A percentile compares a stretch with the other conserved stretches of the same genome.
These are phyloP conservation scores for Murina feae DNA, from an alignment of 2,113 vertebrate species.

Conservation along the genomic window DNA sequence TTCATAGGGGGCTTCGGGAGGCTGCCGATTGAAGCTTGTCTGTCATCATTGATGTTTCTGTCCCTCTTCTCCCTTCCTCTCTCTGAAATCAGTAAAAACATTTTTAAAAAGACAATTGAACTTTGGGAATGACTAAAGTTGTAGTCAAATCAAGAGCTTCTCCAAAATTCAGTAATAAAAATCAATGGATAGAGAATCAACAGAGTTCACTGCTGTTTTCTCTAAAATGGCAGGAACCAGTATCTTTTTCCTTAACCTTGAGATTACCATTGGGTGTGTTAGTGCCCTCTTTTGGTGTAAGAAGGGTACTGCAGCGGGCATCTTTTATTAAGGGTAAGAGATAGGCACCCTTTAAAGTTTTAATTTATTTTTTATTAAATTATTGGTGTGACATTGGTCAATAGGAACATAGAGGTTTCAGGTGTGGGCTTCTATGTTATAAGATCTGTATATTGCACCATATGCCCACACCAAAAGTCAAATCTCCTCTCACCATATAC, in stretches of 20 bases:
- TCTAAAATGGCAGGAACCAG: background rate
- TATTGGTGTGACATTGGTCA: no score
- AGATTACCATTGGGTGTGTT: background rate
- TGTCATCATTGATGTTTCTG: no score
- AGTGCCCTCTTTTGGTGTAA: slow-evolving; percentile 43
- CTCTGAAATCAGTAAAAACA: no score
- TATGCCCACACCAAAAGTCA: no score
- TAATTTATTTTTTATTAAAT: background rate
- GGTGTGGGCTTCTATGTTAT: no score
- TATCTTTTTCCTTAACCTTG: background rate
- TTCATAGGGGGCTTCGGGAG: no score
- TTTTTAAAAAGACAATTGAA: background rate
- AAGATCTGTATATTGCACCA: no score
- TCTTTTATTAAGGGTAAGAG: background rate
- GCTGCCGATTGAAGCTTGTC: no score
- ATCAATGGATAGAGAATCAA: background rate
- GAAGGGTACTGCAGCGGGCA: background rate
- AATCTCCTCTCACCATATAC: no score
- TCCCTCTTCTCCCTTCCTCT: no score
- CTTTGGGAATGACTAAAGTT: background rate
- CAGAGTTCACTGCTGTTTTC: background rate
- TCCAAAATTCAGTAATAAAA: background rate
- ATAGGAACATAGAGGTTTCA: no score
- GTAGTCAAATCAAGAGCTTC: background rate
- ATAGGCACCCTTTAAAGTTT: background rate